A percentile compares a stretch with the other conserved stretches of the same genome.
phyloP scores from a whole-genome alignment of 2,888 invertebrate genomes.

The Abrostola tripartita region DNA sequence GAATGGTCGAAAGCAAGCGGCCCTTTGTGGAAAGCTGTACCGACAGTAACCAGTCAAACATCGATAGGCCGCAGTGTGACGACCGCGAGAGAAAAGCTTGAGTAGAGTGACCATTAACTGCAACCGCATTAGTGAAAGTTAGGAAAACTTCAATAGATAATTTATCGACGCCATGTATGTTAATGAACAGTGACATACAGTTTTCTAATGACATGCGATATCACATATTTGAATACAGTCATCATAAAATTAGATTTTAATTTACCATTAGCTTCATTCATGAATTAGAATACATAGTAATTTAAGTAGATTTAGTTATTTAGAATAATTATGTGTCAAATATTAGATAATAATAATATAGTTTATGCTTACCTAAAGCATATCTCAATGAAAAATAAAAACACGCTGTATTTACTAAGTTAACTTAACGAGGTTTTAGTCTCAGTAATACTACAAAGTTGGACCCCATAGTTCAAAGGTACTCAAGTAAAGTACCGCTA shows the following conservation, averaged over 20 bases:
- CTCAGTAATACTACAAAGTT: constrained; percentile 20
- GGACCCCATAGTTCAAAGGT: constrained; percentile 38
- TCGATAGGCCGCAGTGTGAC: constrained; percentile 55
- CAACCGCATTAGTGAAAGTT: constrained; percentile 16
- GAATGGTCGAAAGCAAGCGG: constrained; percentile 43
- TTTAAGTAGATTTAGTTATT: constrained; percentile 2
- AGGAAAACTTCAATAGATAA: constrained; percentile 6
- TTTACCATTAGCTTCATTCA: constrained; percentile 4
- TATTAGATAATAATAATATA: too few species aligned
- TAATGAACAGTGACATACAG: constrained; percentile 23
- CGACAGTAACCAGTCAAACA: constrained; percentile 49
- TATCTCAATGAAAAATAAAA: neutral
- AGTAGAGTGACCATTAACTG: constrained; percentile 53
- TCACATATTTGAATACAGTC: constrained; percentile 15
- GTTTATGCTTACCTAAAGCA: too few species aligned
- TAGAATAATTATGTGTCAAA: neutral
- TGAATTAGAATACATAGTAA: constrained; percentile 8
- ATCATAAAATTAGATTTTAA: constrained; percentile 14
- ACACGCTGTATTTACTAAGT: neutral
- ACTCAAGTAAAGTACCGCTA: constrained; percentile 70
- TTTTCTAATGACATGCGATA: constrained; percentile 13
- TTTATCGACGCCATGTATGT: constrained; percentile 24
- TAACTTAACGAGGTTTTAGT: neutral
- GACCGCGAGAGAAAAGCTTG: constrained; percentile 56
- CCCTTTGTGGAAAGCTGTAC: constrained; percentile 60